These are phyloP conservation scores for Champsocephalus esox DNA, from an alignment of 2,797 vertebrate species.

Conservation along the genomic window DNA sequence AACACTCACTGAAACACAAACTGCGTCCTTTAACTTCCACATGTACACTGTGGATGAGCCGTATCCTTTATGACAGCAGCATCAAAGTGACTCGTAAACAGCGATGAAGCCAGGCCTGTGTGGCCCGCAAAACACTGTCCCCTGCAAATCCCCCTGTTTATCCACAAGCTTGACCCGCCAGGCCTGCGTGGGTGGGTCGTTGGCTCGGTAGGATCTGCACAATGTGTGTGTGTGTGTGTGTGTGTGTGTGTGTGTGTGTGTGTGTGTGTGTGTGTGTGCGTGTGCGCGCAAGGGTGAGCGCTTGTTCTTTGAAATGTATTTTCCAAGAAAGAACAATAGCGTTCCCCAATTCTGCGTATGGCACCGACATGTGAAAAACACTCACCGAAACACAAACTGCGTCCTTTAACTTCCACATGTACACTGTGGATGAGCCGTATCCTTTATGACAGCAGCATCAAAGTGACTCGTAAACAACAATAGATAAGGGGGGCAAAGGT, in stretches of 20 bases:
- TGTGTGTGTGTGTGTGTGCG: no score
- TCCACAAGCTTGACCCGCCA: no score
- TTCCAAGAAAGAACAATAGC: conserved; percentile 63
- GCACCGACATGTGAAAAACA: conserved; percentile 49
- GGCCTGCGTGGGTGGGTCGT: no score
- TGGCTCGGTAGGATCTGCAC: no score
- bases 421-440: not conserved
- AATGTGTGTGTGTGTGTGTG: no score
- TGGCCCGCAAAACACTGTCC: no score
- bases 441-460: no score
- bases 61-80: no score
- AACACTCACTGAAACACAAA: conserved; percentile 26
- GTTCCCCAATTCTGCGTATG: conserved; percentile 61
- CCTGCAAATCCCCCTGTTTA: no score
- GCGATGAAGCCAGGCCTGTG: no score
- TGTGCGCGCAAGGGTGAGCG: conserved; percentile 48
- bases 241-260: no score
- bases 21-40: not conserved
- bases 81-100: not conserved
- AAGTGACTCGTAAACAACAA: not conserved
- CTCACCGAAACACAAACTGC: conserved; percentile 27
- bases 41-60: not conserved
- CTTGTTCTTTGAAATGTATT: conserved; percentile 70
- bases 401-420: not conserved
- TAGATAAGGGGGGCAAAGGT: conserved; percentile 1